Conservation (phyloP, 2,797 vertebrate species). For the Balearica regulorum region DNA sequence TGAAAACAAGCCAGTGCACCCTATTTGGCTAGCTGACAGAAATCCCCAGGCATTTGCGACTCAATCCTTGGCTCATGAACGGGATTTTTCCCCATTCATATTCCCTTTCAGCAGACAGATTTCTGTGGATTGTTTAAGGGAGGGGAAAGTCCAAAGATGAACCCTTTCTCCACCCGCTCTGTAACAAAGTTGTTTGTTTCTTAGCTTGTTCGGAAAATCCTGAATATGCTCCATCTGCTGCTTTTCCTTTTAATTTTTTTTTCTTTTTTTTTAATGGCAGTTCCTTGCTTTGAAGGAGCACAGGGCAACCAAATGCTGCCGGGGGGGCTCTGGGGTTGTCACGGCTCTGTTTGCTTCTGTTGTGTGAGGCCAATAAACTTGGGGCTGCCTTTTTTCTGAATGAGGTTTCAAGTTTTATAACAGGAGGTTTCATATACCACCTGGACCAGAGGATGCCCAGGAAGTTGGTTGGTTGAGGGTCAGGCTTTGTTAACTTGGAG, state of each 20-base stretch:
- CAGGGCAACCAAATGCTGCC: background rate
- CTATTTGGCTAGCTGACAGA: slow-evolving; percentile 64
- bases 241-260: background rate
- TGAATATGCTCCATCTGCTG: background rate
- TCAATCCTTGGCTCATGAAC: slow-evolving; percentile 48
- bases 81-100: slow-evolving; percentile 68
- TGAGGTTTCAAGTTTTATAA: background rate
- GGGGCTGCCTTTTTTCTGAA: background rate
- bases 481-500: background rate
- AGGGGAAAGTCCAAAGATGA: background rate
- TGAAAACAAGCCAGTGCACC: slow-evolving; percentile 36
- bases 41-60: slow-evolving; percentile 51
- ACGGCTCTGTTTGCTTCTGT: background rate
- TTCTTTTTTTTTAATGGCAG: background rate
- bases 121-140: slow-evolving; percentile 27
- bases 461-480: background rate
- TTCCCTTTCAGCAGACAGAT: slow-evolving; percentile 59
- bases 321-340: background rate
- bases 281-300: background rate
- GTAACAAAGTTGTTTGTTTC: background rate
- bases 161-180: background rate
- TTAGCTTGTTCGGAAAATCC: background rate
- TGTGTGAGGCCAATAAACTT: background rate
- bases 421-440: background rate
- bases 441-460: background rate